Percentiles rank a stretch among this genome's conserved stretches.
Conservation (phyloP, 1,140 invertebrate species). For the Oppia nitens region DNA sequence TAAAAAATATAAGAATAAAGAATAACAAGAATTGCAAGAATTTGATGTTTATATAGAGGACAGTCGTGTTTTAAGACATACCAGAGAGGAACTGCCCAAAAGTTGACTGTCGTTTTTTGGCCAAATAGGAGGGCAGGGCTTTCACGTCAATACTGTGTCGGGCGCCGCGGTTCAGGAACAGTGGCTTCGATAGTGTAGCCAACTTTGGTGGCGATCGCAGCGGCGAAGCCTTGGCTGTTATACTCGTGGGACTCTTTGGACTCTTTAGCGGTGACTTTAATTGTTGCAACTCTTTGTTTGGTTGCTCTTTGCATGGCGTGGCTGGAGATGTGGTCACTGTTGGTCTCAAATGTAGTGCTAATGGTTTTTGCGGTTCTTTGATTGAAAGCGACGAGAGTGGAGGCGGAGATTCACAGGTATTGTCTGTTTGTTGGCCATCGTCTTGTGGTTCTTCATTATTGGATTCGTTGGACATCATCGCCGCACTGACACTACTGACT, state of each 20-base stretch:
- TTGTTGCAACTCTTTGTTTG: neutral
- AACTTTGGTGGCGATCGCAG: neutral
- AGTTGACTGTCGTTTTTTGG: conserved; percentile 13
- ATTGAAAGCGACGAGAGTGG: neutral
- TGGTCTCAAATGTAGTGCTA: neutral
- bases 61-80: no score
- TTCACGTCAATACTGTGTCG: conserved; percentile 16
- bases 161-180: conserved; percentile 12
- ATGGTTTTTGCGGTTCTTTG: neutral
- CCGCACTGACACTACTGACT: no score
- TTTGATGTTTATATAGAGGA: no score
- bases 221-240: neutral
- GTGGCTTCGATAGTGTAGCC: conserved; percentile 20
- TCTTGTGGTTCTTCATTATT: neutral
- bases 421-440: neutral
- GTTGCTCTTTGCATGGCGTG: neutral
- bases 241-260: neutral
- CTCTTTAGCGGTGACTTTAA: neutral
- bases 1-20: no score
- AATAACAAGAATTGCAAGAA: no score
- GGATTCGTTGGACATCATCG: no score
- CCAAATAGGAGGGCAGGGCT: conserved; percentile 15
- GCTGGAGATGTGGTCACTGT: neutral
- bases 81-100: conserved; percentile 10
- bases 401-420: neutral